phyloP scores from a whole-genome alignment of 2,797 vertebrate species.

The Champsocephalus gunnari region DNA sequence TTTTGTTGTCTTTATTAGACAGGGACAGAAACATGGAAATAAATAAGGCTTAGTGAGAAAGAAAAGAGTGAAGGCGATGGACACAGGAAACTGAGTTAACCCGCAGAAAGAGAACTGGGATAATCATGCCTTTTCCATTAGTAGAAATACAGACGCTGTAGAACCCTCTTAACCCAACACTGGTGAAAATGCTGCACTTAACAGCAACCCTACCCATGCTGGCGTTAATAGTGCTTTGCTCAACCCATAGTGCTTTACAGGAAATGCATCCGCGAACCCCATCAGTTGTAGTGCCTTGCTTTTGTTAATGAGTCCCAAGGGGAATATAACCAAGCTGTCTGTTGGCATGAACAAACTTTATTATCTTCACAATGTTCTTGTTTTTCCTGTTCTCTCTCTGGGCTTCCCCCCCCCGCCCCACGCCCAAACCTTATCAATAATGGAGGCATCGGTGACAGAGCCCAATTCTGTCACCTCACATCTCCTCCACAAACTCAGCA shows the following conservation, averaged over 20 bases:
- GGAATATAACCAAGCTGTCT: conserved; percentile 26
- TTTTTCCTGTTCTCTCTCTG: conserved; percentile 29
- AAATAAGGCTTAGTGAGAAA: too few relatives aligned
- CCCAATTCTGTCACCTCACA: conserved; percentile 85
- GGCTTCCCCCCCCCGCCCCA: conserved; percentile 41
- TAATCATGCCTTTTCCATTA: conserved; percentile 1
- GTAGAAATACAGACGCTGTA: background rate
- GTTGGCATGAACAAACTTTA: conserved; percentile 45
- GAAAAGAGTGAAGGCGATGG: too few relatives aligned
- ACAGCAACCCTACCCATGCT: background rate
- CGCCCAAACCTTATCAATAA: conserved; percentile 79
- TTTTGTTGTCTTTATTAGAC: conserved; percentile 44
- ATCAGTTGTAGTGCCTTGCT: conserved; percentile 7
- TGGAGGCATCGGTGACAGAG: conserved; percentile 79
- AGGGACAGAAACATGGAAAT: conserved; percentile 8
- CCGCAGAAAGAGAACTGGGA: background rate
- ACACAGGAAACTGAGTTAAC: background rate
- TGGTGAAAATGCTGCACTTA: background rate
- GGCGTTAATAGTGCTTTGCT: background rate
- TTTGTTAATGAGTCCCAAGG: conserved; percentile 49
- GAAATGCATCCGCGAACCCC: conserved; percentile 4
- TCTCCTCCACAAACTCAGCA: conserved; percentile 75
- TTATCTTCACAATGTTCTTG: conserved; percentile 17
- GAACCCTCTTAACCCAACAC: background rate
- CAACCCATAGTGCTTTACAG: conserved; percentile 10